Conservation (phyloP, 2,113 vertebrate genomes). For the Microcebus griseorufus region DNA sequence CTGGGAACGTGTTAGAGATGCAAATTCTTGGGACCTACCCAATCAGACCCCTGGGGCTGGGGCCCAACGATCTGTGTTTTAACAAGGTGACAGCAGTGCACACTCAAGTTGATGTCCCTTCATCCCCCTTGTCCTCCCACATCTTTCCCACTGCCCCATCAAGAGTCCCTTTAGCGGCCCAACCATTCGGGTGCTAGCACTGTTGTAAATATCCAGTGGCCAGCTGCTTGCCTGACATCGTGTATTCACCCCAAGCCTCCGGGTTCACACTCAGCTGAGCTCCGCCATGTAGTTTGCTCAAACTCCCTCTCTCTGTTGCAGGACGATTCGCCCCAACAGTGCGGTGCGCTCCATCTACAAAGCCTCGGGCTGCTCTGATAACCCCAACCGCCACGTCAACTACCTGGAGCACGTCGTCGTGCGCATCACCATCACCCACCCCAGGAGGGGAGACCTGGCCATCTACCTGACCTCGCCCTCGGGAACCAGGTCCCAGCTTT, state of each 20-base stretch:
- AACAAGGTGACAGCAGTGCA: neutral
- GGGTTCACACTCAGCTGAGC: neutral
- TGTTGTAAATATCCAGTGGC: neutral
- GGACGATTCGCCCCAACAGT: slow-evolving; percentile 97
- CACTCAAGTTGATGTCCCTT: neutral
- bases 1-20: neutral
- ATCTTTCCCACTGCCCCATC: neutral
- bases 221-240: neutral
- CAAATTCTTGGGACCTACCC: neutral
- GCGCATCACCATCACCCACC: slow-evolving; percentile 96
- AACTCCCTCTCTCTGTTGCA: slow-evolving; percentile 74
- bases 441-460: slow-evolving; percentile 96
- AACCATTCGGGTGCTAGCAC: neutral
- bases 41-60: neutral
- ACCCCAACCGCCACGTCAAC: slow-evolving; percentile 95
- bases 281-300: neutral
- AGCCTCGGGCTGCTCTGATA: slow-evolving; percentile 96
- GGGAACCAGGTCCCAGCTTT: slow-evolving; percentile 97
- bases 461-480: slow-evolving; percentile 99
- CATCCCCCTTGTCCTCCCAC: neutral
- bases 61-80: neutral
- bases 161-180: neutral
- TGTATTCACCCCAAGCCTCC: neutral
- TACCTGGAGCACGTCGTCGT: slow-evolving; percentile 98
- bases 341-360: slow-evolving; percentile 97